phyloP scores from a whole-genome alignment of 2,797 vertebrate genomes.

The Lithobates pipiens region DNA sequence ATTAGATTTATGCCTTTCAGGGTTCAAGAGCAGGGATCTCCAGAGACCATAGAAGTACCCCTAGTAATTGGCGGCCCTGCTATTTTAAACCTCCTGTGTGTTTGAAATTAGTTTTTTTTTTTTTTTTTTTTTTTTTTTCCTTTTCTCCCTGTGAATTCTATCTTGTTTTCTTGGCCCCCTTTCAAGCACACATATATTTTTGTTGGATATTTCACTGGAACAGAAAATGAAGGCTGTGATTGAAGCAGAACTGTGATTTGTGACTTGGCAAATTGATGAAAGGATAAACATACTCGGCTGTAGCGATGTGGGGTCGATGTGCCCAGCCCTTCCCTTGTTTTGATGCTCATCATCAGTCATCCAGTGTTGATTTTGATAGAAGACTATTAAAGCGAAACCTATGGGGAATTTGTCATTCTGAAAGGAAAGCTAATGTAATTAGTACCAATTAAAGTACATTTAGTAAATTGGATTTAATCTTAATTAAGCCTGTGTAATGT shows the following conservation, averaged over 20 bases:
- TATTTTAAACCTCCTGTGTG: constrained; percentile 79
- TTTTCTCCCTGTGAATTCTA: constrained; percentile 68
- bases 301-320: constrained; percentile 55
- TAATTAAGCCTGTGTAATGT: constrained; percentile 87
- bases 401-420: constrained; percentile 84
- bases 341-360: constrained; percentile 76
- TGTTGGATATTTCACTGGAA: constrained; percentile 76
- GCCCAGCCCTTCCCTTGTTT: constrained; percentile 60
- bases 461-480: constrained; percentile 88
- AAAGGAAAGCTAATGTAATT: constrained; percentile 88
- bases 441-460: constrained; percentile 88
- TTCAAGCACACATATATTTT: constrained; percentile 61
- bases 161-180: constrained; percentile 76
- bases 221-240: constrained; percentile 77
- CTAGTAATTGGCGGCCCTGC: constrained; percentile 81
- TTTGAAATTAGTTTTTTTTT: constrained; percentile 58
- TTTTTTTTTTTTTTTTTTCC: constrained; percentile 26
- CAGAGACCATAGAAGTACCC: constrained; percentile 76
- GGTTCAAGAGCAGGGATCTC: constrained; percentile 78
- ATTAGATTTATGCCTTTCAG: constrained; percentile 80
- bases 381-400: constrained; percentile 82
- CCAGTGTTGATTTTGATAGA: constrained; percentile 80
- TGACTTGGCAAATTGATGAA: constrained; percentile 79
- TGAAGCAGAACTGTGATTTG: constrained; percentile 73
- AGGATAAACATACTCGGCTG: constrained; percentile 68